Base-by-base conservation (phyloP, 2,113 vertebrate species). In the Cathartes aura region DNA sequence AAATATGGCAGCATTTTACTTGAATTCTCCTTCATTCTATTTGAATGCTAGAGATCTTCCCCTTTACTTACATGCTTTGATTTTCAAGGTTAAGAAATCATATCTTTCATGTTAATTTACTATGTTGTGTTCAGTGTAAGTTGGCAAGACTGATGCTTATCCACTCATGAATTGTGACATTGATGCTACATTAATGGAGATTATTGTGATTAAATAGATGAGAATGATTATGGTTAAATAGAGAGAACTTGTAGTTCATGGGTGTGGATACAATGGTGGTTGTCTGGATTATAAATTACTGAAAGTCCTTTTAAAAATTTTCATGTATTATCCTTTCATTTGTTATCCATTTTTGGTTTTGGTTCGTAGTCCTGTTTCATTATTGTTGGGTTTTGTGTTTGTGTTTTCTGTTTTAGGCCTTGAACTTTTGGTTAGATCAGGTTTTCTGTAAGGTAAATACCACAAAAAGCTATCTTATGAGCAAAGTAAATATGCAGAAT, bases 21-120 rank as follows among this genome's bases (percentile, higher is more conserved):
- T 58, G n/a, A 64, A 4, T 80, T 93, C 34, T 76, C 34, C 18
- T 80, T 3, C 0, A 0, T 80, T 72, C 32, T 19, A 0, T 48
- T 38, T 68, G 78, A 56, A n/a, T 82, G 62, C 45, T 91, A 32
- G 27, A 59, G 43, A n/a, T 56, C 36, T 64, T 87, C 24, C 58
- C 17, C 29, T 63, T 87, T 75, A 48, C 34, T 43, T 43, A 23
- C 2, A 12, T 67, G n/a, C 52, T 75, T 93, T 85, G 45, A 30
- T 75, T 93, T 86, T 89, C 36, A 74, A 56, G 43, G 50, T 95
- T 45, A 59, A 70, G 59, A 59, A 66, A 56, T 58, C 1, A 0
- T 58, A 18, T 27, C 13, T 85, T 82, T 91, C 12, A 15, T 58
- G 22, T 73, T 70, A 38, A 43, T 50, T 64, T 58, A 18, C 40